phyloP scores from a whole-genome alignment of 92 coral and sea anemone species.

The Epizoanthus ramosus region DNA sequence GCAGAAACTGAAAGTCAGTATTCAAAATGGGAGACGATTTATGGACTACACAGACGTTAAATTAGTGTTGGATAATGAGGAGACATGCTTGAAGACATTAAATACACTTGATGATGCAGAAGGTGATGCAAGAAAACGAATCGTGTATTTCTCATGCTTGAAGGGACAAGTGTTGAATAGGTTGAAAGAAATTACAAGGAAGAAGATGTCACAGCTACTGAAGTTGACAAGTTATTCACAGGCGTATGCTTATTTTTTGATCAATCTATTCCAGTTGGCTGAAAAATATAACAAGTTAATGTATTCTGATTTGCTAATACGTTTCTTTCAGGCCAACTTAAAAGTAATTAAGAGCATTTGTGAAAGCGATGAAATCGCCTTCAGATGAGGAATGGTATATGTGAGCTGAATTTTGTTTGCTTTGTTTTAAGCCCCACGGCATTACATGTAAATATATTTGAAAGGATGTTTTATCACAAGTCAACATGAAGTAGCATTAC shows the following conservation, averaged over 20 bases:
- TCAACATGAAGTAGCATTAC: no score
- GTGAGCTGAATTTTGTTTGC: no score
- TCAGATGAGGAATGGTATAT: no score
- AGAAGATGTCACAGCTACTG: constrained; percentile 16
- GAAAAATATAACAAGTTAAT: constrained; percentile 34
- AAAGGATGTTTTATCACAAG: no score
- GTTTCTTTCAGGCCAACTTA: constrained; percentile 17
- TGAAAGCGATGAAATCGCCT: not conserved
- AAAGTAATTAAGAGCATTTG: constrained; percentile 26
- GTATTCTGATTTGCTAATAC: constrained; percentile 21
- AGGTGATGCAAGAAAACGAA: not conserved
- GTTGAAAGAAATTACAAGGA: constrained; percentile 1
- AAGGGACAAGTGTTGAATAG: constrained; percentile 14
- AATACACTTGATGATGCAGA: not conserved
- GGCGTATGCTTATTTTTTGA: constrained; percentile 31
- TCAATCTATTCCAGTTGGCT: constrained; percentile 29
- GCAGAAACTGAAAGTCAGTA: not conserved
- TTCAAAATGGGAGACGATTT: constrained; percentile 3
- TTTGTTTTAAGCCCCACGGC: no score
- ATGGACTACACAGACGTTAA: not conserved
- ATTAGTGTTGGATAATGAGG: not conserved
- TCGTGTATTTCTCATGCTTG: not conserved
- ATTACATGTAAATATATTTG: no score
- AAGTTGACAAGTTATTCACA: constrained; percentile 12
- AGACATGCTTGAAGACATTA: not conserved